Evolutionary conservation across 1,140 invertebrate genomes (phyloP).

Genomic region (Elysia chlorotica): DNA sequence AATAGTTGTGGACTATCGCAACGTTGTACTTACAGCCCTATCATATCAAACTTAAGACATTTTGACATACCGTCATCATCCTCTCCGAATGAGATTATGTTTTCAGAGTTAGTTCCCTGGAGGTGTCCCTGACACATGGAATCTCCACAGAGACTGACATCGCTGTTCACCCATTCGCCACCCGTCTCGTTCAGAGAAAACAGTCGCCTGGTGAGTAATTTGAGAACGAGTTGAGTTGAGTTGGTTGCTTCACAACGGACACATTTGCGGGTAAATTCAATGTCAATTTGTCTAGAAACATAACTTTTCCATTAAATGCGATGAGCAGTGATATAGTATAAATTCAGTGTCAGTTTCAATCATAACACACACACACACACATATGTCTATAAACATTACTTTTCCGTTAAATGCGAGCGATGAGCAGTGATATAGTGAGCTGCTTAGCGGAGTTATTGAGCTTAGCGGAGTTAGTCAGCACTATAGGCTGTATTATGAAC

Average conservation of each 20-base stretch:
- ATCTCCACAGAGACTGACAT: slow-evolving; percentile 44
- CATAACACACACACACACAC: neutral
- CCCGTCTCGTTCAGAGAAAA: slow-evolving; percentile 39
- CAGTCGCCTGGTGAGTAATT: slow-evolving; percentile 28
- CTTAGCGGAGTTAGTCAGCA: no score
- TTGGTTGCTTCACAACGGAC: no score
- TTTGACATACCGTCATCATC: slow-evolving; percentile 53
- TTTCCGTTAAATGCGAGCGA: no score
- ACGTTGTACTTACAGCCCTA: no score
- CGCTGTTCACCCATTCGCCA: slow-evolving; percentile 37
- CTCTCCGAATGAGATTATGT: slow-evolving; percentile 56
- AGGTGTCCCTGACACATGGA: slow-evolving; percentile 44
- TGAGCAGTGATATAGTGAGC: no score
- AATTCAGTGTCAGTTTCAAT: neutral
- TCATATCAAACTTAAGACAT: no score
- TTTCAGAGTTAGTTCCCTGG: slow-evolving; percentile 26
- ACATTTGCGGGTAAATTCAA: no score
- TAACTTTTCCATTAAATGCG: neutral
- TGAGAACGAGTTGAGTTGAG: no score
- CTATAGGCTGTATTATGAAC: no score
- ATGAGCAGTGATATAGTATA: neutral
- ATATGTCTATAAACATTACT: neutral
- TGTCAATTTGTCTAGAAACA: neutral
- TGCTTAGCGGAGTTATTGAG: no score
- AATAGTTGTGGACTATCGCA: no score